Evolutionary conservation across 2,113 vertebrate species (phyloP), one percentile per base, ranked within the genome.

Genomic region (Amphilophus citrinellus): DNA sequence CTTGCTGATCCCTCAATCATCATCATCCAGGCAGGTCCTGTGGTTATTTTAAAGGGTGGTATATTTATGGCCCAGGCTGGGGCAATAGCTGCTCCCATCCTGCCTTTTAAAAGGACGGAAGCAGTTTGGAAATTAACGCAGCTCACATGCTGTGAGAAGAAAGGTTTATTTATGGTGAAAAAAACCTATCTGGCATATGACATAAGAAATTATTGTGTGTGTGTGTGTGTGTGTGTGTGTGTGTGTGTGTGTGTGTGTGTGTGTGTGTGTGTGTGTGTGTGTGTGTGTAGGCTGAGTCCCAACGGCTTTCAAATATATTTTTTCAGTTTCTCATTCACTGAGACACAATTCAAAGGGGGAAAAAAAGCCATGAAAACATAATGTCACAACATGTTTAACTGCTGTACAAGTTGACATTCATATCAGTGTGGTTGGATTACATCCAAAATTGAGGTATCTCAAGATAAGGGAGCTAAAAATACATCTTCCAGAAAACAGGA

Each of bases 51-150:
- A 59, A 94, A 91, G 76, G 84, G 82, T 89, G 92, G 77, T 85
- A 94, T 84, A 94, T 93, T 92, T 59, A 1, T 22, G 79, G 85
- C 17, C 89, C 87, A 63, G 88, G 87, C 91, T 77, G 65, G 85
- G 79, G 90, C 89, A 91, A 80, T 37, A 75, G 82, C 89, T 93
- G 87, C 93, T 95, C 94, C 92, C 93, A 95, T 96, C 95, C 95
- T 96, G 95, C 90, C 84, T 91, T 95, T 94, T 85, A 93, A 92
- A 93, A 88, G 24, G 44, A 86, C 89, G 94, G 95, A 95, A 94
- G 82, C 73, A 63, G 56, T 77, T 85, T 84, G 79, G 53, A 87
- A 91, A 88, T 83, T 22, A 82, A 80, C 20, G 68, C 66, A 18
- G 83, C 10, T 18, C 65, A 66, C 82, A 87, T 24, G 10, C 79